Percentiles rank a stretch among this genome's conserved stretches.
Conservation (phyloP, 2,113 vertebrate genomes). For the Oncorhynchus clarkii region DNA sequence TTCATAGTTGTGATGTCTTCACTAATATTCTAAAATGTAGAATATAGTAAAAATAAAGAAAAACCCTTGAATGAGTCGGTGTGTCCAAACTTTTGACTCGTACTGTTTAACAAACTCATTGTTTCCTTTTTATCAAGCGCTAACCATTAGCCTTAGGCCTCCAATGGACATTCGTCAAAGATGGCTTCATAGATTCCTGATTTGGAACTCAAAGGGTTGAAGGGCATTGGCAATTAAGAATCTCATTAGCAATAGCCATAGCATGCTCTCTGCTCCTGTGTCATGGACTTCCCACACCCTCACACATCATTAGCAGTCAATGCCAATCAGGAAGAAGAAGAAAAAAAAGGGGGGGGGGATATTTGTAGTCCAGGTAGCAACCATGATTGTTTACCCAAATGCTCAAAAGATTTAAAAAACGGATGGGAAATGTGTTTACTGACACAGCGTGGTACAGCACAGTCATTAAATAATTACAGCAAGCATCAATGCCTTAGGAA, state of each 20-base stretch:
- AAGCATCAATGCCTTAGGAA: slow-evolving; percentile 51
- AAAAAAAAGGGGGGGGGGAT: background rate
- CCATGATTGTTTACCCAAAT: slow-evolving; percentile 29
- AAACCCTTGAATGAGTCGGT: no score
- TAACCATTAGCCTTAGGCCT: background rate
- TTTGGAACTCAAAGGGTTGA: slow-evolving; percentile 1
- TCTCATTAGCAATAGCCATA: slow-evolving; percentile 27
- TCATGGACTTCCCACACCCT: slow-evolving; percentile 57
- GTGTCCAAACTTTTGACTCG: no score
- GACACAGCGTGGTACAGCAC: slow-evolving; percentile 27
- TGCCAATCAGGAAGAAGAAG: background rate
- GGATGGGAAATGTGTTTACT: slow-evolving; percentile 36
- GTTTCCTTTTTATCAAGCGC: no score
- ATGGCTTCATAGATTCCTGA: background rate
- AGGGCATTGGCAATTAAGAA: slow-evolving; percentile 10
- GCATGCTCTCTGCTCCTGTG: slow-evolving; percentile 40
- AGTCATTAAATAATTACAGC: slow-evolving; percentile 51
- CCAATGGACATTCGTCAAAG: background rate
- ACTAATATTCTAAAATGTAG: no score
- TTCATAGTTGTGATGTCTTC: no score
- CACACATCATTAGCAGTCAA: slow-evolving; percentile 49
- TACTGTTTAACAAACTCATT: no score
- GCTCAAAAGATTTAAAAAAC: slow-evolving; percentile 30
- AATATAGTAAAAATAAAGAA: no score
- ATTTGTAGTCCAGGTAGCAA: slow-evolving; percentile 27